Base-by-base conservation (phyloP, 2,888 invertebrate genomes). In the Drosophila antonietae region DNA sequence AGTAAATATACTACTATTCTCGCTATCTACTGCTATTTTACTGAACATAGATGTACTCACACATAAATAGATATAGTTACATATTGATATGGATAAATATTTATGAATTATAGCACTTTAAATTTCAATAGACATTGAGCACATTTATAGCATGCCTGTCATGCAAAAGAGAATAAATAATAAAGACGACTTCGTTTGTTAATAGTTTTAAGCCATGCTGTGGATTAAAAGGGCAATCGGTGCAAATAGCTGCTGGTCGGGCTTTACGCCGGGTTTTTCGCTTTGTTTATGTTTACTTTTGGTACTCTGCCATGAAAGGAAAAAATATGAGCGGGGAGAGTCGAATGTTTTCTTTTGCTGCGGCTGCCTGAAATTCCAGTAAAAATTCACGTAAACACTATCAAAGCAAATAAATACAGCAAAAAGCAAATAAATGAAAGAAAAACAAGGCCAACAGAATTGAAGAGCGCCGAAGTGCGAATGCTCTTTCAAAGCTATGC, bases 371-470 rank as follows among this genome's bases (percentile, higher is more conserved):
- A 62, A 78, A 60, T 28, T 41, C 31, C 59, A 28, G 64, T 43
- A 39, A 67, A 80, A 75, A 63, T 64, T 51, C 80, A 68, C 64
- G 77, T 65, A 78, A 76, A 80, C 80, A 72, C 63, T 70, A 68
- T 72, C 67, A 80, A 78, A 80, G 68, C 61, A 72, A 78, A 80
- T 70, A 69, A 73, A 77, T 62, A 47, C 56, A 5, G 28, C 18
- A 20, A 14, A 52, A 52, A 20, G 8, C 49, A 31, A 49, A 49
- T 31, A 51, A 51, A 51, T 51, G 49, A 5, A 51, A 33, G 18
- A 18, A 37, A 63, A 64, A 65, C 64, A 68, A 61, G 68, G 57
- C 31, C 28, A 14, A 23, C 46, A 18, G 28, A 41, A 49, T 41
- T 3, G 43, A n/a, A n/a, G n/a, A 41, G 3, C 68, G 49, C 39